Percentiles rank a stretch among this genome's conserved stretches.
Conservation (phyloP, 2,797 vertebrate species). For the Novumbra hubbsi region DNA sequence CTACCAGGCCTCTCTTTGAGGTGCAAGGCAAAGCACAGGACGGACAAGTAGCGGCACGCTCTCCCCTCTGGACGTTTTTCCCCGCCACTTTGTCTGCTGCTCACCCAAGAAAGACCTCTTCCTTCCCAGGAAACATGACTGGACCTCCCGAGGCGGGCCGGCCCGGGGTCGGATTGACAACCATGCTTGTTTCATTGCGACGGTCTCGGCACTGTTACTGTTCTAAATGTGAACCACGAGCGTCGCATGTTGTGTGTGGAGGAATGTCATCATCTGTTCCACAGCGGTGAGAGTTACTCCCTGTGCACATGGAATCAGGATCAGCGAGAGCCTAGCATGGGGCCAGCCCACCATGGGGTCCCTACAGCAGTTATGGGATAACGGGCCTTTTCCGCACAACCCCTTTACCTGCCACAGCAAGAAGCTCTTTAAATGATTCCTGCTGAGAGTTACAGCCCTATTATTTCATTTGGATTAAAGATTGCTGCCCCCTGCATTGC, state of each 20-base stretch:
- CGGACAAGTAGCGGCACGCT: conserved; percentile 68
- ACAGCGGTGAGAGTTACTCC: conserved; percentile 54
- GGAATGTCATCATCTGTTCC: conserved; percentile 50
- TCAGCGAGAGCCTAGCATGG: conserved; percentile 55
- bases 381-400: conserved; percentile 48
- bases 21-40: conserved; percentile 42
- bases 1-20: conserved; percentile 61
- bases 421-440: conserved; percentile 57
- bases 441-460: conserved; percentile 54
- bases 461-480: conserved; percentile 71
- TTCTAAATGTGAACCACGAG: conserved; percentile 48
- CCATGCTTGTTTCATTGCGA: conserved; percentile 29
- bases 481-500: conserved; percentile 47
- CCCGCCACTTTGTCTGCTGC: conserved; percentile 59
- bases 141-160: conserved; percentile 43
- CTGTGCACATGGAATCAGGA: conserved; percentile 52
- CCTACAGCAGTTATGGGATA: conserved; percentile 60
- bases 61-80: conserved; percentile 60
- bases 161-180: conserved; percentile 19
- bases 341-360: conserved; percentile 55
- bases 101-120: conserved; percentile 54
- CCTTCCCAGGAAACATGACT: conserved; percentile 42
- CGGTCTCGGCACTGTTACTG: conserved; percentile 40
- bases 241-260: conserved; percentile 29
- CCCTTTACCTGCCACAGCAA: conserved; percentile 8